These are phyloP conservation scores for Progne subis DNA, from an alignment of 2,113 vertebrate species.

Conservation along the genomic window DNA sequence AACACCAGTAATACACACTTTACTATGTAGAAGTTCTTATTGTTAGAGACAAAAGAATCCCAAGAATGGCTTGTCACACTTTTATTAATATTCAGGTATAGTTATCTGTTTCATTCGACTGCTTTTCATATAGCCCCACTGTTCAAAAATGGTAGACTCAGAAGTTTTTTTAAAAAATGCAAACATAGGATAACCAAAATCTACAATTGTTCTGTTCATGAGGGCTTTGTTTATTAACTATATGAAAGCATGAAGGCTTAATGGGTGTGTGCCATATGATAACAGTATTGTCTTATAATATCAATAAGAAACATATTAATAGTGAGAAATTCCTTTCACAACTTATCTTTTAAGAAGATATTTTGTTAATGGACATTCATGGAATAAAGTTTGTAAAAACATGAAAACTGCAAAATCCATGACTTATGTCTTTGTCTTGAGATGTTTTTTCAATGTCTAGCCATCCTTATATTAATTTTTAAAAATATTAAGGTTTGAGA, in stretches of 20 bases:
- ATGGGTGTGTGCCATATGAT: background rate
- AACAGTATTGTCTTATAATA: background rate
- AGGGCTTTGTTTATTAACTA: background rate
- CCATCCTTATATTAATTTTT: fast-evolving
- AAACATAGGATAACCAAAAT: background rate
- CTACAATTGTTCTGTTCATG: background rate
- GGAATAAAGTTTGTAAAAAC: background rate
- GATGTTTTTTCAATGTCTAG: background rate
- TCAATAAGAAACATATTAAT: too few species aligned
- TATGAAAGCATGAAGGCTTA: background rate
- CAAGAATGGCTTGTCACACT: background rate
- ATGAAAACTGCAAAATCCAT: background rate
- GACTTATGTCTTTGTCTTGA: background rate
- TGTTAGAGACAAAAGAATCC: background rate
- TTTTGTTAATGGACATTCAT: background rate
- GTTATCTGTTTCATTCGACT: background rate
- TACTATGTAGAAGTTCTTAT: background rate
- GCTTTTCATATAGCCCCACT: background rate
- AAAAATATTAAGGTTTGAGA: background rate
- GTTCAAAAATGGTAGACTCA: background rate
- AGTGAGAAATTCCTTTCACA: background rate
- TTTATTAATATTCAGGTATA: background rate
- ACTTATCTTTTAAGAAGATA: background rate
- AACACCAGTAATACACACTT: background rate
- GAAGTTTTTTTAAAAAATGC: background rate